phyloP scores from a whole-genome alignment of 2,797 vertebrate genomes.

The Vespertilio murinus region DNA sequence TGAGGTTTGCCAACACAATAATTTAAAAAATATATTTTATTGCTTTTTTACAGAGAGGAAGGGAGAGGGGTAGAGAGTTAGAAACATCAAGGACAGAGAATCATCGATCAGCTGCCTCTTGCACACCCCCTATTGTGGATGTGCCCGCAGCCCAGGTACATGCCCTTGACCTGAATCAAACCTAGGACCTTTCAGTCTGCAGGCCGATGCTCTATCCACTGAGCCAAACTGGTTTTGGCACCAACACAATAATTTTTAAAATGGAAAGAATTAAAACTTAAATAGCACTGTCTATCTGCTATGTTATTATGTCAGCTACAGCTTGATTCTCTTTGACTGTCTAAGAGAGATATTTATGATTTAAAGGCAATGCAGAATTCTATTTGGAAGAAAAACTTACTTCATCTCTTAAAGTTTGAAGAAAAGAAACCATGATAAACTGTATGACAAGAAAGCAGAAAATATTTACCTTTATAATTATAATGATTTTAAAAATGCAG shows the following conservation, averaged over 20 bases:
- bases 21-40: constrained; percentile 23
- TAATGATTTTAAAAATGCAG: neutral
- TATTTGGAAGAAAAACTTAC: neutral
- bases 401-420: constrained; percentile 16
- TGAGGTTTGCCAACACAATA: neutral
- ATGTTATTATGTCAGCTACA: neutral
- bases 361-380: constrained; percentile 3
- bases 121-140: no score
- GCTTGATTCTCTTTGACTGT: neutral
- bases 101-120: no score
- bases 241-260: neutral
- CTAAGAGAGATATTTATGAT: constrained; percentile 19
- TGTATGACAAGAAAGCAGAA: neutral
- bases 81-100: no score
- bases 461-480: neutral
- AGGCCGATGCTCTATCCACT: no score
- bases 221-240: no score
- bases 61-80: no score
- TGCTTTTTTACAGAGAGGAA: no score
- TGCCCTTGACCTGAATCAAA: no score
- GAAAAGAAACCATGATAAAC: neutral
- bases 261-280: neutral
- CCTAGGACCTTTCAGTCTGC: no score
- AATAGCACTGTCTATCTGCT: neutral
- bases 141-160: no score